phyloP scores from a whole-genome alignment of 2,888 invertebrate species.

The Cacoxenus indagator region DNA sequence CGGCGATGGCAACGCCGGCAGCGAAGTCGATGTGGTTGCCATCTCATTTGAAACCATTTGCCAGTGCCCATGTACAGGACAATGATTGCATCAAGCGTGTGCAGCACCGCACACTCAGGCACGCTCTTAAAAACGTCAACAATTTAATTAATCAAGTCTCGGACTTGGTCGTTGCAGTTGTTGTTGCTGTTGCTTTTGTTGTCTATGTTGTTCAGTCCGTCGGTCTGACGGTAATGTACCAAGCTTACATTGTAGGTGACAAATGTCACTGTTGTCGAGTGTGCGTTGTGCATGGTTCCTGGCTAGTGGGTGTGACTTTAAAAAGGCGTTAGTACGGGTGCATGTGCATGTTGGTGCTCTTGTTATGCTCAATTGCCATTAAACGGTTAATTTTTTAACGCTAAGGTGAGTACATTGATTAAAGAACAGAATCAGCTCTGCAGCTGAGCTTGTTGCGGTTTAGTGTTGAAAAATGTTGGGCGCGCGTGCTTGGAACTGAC shows the following conservation, averaged over 20 bases:
- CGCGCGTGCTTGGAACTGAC: neutral
- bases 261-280: conserved; percentile 5
- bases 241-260: conserved; percentile 16
- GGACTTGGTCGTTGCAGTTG: conserved; percentile 3
- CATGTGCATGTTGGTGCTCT: no score
- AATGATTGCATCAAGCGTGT: neutral
- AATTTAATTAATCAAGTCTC: conserved; percentile 58
- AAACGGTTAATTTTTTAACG: conserved; percentile 44
- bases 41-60: neutral
- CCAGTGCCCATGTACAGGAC: neutral
- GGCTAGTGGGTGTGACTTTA: neutral
- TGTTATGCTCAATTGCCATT: conserved; percentile 50
- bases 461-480: conserved; percentile 17
- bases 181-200: neutral
- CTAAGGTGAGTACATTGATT: conserved; percentile 10
- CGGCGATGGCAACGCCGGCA: neutral
- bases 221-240: neutral
- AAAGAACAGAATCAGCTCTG: neutral
- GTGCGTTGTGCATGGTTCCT: neutral
- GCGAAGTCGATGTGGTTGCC: neutral
- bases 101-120: conserved; percentile 8
- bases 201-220: neutral
- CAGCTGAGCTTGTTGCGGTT: neutral
- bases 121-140: conserved; percentile 61
- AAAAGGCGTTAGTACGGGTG: neutral